phyloP scores from a whole-genome alignment of 2,797 vertebrate genomes.

The Gallinago stenura region DNA sequence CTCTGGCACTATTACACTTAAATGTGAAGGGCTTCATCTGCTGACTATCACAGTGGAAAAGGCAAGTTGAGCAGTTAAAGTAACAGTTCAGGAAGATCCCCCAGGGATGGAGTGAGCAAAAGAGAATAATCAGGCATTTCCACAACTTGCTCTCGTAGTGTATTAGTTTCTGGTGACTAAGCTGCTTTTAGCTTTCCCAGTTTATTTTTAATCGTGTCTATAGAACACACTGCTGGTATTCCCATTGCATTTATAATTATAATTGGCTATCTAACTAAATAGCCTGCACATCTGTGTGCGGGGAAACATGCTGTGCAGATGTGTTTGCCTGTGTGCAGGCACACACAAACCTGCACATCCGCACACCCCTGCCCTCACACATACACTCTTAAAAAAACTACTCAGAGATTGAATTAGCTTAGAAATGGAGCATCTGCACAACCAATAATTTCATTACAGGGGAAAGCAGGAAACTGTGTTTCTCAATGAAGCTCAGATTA shows the following conservation, averaged over 20 bases:
- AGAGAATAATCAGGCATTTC: constrained; percentile 75
- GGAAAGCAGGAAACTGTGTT: constrained; percentile 71
- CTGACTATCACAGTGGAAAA: constrained; percentile 79
- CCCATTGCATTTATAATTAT: constrained; percentile 63
- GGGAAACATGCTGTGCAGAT: constrained; percentile 10
- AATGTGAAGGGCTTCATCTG: constrained; percentile 80
- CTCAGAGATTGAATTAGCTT: constrained; percentile 61
- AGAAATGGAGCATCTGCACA: constrained; percentile 71
- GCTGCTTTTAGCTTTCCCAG: constrained; percentile 60
- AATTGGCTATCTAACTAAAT: constrained; percentile 60
- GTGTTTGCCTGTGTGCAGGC: background rate
- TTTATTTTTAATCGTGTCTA: constrained; percentile 58
- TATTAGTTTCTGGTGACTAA: constrained; percentile 68
- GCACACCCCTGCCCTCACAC: constrained; percentile 32
- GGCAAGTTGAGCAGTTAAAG: constrained; percentile 79
- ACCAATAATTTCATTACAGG: constrained; percentile 68
- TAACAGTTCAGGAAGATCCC: constrained; percentile 69
- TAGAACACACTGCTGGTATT: background rate
- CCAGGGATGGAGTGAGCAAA: constrained; percentile 70
- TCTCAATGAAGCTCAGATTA: constrained; percentile 72
- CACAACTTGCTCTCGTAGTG: constrained; percentile 56
- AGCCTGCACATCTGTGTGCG: background rate
- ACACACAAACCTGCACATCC: constrained; percentile 26
- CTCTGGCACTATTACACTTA: constrained; percentile 79
- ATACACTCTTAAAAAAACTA: background rate